Percentiles rank a stretch among this genome's conserved stretches.
Evolutionary conservation across 2,113 vertebrate species (phyloP).

Genomic region (Etheostoma spectabile): DNA sequence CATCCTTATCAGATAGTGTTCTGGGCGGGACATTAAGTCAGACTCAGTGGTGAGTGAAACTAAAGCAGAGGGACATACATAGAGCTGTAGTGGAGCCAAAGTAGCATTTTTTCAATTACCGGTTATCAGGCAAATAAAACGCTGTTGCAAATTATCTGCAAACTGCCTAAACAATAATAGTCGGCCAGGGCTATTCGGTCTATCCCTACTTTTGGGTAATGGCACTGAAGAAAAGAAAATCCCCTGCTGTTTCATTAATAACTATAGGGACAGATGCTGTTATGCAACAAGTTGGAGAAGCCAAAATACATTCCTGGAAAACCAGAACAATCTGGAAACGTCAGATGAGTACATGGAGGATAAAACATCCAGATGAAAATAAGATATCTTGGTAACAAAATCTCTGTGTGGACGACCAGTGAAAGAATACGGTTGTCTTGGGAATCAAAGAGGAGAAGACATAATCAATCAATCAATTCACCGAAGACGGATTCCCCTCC

Average conservation of each 20-base stretch:
- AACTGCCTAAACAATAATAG: too few species aligned
- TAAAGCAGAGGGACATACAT: too few species aligned
- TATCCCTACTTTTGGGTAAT: background rate
- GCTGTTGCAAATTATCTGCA: too few species aligned
- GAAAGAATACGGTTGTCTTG: constrained; percentile 4
- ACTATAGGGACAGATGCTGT: background rate
- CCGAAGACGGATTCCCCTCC: constrained; percentile 43
- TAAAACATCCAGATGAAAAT: background rate
- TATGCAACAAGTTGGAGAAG: background rate
- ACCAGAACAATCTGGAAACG: constrained; percentile 15
- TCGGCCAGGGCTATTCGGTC: too few species aligned
- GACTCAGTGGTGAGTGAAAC: too few species aligned
- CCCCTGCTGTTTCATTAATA: too few species aligned
- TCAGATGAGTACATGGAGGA: background rate
- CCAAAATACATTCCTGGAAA: background rate
- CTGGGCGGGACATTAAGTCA: too few species aligned
- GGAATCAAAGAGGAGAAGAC: constrained; percentile 37
- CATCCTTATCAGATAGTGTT: too few species aligned
- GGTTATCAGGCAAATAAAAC: too few species aligned
- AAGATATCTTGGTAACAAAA: constrained; percentile 6
- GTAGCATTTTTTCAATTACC: too few species aligned
- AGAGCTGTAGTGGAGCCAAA: too few species aligned
- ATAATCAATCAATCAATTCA: constrained; percentile 56
- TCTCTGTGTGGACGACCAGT: background rate
- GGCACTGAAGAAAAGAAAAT: background rate